Evolutionary conservation across 2,113 vertebrate species (phyloP).

Genomic region (Corydoras sp.): DNA sequence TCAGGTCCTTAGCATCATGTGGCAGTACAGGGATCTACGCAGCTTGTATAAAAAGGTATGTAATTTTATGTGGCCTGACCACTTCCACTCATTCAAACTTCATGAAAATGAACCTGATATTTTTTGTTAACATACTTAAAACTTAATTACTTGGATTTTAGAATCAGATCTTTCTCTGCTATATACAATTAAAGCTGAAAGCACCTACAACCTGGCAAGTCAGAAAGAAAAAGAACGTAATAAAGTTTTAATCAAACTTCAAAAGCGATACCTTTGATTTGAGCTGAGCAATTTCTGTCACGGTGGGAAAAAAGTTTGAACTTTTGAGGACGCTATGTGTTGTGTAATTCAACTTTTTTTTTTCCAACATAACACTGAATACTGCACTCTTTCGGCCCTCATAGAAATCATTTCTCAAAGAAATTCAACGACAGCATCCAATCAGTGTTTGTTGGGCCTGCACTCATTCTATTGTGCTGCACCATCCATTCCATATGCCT

Average conservation of each 20-base stretch:
- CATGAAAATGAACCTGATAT: too few species aligned
- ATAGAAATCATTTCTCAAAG: slow-evolving; percentile 12
- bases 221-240: neutral
- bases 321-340: slow-evolving; percentile 19
- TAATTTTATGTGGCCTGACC: neutral
- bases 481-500: slow-evolving; percentile 4
- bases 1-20: slow-evolving; percentile 99
- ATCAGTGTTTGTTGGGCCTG: slow-evolving; percentile 27
- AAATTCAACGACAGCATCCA: slow-evolving; percentile 24
- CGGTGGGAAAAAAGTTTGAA: neutral
- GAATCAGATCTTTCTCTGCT: too few species aligned
- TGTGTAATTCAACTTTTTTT: slow-evolving; percentile 23
- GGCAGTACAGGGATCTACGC: slow-evolving; percentile 98
- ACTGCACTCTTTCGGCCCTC: slow-evolving; percentile 3
- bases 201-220: neutral
- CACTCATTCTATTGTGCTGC: neutral
- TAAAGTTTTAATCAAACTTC: neutral
- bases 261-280: neutral
- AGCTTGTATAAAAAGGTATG: slow-evolving; percentile 99
- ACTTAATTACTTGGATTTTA: too few species aligned
- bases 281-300: neutral
- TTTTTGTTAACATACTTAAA: too few species aligned
- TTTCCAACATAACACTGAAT: neutral
- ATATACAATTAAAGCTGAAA: too few species aligned
- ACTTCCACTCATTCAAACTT: too few species aligned